phyloP scores from a whole-genome alignment of 1,140 invertebrate genomes.

The Macrotrachela quadricornifera region DNA sequence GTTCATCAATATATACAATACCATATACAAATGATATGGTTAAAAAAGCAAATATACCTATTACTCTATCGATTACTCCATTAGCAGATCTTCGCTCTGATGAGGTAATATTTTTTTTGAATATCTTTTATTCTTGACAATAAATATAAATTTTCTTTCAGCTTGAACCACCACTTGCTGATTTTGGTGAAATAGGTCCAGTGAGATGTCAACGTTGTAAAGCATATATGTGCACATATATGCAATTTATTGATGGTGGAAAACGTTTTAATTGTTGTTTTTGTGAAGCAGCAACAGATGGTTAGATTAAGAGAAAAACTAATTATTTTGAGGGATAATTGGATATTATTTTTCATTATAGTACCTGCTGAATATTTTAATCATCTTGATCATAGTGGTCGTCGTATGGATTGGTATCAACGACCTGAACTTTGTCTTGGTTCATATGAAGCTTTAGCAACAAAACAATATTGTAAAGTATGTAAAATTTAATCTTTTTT shows the following conservation, averaged over 20 bases:
- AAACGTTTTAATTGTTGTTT: conserved; percentile 81
- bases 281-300: conserved; percentile 75
- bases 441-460: conserved; percentile 85
- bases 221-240: conserved; percentile 95
- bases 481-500: no score
- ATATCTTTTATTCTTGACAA: no score
- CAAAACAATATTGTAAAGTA: conserved; percentile 74
- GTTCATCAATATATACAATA: conserved; percentile 83
- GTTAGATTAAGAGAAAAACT: no score
- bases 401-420: conserved; percentile 72
- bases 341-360: no score
- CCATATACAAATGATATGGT: conserved; percentile 76
- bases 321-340: no score
- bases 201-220: conserved; percentile 89
- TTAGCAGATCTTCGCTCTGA: conserved; percentile 48
- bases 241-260: conserved; percentile 95
- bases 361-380: conserved; percentile 89
- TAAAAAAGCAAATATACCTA: conserved; percentile 77
- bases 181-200: conserved; percentile 74
- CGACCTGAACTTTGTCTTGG: conserved; percentile 81
- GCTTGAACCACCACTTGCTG: conserved; percentile 49
- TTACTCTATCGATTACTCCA: conserved; percentile 70
- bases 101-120: conserved; percentile 15
- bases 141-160: no score
- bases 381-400: conserved; percentile 84